Conservation (phyloP, 1,140 invertebrate species). For the Zelostemma sp. region DNA sequence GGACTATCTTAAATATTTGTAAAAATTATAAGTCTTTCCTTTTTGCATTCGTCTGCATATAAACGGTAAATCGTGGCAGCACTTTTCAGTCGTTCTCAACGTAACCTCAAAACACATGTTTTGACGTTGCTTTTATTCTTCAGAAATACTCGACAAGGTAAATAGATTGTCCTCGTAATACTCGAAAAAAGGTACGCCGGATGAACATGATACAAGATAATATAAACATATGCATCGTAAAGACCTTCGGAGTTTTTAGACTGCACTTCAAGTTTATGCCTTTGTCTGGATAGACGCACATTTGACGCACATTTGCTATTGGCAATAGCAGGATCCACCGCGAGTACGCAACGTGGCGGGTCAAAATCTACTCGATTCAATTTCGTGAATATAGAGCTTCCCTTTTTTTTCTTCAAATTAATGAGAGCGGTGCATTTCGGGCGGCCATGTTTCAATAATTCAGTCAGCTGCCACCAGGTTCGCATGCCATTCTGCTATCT, state of each 20-base stretch:
- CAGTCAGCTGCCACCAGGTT: constrained; percentile 6
- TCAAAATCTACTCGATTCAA: background rate
- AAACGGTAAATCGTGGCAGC: no score
- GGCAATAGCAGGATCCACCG: constrained; percentile 1
- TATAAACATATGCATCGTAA: no score
- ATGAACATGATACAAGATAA: no score
- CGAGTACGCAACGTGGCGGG: background rate
- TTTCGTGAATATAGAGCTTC: background rate
- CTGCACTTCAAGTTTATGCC: constrained; percentile 43
- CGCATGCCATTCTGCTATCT: constrained; percentile 5
- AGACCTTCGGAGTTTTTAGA: constrained; percentile 42
- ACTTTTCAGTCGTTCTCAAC: no score
- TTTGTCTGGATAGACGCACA: constrained; percentile 44
- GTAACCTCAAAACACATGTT: no score
- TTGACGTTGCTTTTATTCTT: no score
- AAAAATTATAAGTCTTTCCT: no score
- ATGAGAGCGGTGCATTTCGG: background rate
- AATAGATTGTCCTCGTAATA: no score
- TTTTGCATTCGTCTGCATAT: no score
- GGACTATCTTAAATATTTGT: no score
- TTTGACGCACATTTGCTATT: constrained; percentile 38
- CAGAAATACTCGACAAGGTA: no score
- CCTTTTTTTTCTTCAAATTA: background rate
- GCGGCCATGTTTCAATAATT: background rate
- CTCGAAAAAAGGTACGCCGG: no score